Percentiles rank a stretch among this genome's conserved stretches.
Conservation (phyloP, 1,140 invertebrate species). For the Aphidius ervi region DNA sequence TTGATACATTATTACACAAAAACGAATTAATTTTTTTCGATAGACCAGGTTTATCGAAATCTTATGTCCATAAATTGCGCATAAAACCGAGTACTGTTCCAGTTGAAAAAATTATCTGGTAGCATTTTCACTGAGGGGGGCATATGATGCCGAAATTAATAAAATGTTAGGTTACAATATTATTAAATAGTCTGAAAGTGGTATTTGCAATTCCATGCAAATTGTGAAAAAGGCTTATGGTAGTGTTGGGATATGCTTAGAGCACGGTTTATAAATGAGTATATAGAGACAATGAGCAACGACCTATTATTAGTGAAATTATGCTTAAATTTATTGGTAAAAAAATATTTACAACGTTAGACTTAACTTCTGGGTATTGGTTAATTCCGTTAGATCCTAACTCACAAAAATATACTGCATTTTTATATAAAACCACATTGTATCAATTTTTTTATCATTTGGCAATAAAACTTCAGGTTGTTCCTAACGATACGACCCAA, state of each 20-base stretch:
- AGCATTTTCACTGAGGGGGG: neutral
- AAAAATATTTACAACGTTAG: neutral
- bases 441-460: conserved; percentile 1
- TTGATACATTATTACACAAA: neutral
- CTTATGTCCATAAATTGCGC: conserved; percentile 1
- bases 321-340: neutral
- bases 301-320: neutral
- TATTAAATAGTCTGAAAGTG: conserved; percentile 3
- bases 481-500: no score
- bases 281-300: conserved; percentile 5
- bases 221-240: conserved; percentile 2
- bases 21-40: neutral
- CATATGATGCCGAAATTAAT: conserved; percentile 10
- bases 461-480: conserved; percentile 1
- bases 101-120: neutral
- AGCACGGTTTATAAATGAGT: neutral
- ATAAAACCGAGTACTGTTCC: neutral
- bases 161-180: neutral
- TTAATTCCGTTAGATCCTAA: neutral
- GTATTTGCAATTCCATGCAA: neutral
- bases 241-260: neutral
- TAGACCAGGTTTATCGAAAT: neutral
- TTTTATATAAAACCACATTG: neutral
- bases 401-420: neutral
- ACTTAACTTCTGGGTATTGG: conserved; percentile 6